Evolutionary conservation across 2,113 vertebrate genomes (phyloP).

Genomic region (Phainopepla nitens): DNA sequence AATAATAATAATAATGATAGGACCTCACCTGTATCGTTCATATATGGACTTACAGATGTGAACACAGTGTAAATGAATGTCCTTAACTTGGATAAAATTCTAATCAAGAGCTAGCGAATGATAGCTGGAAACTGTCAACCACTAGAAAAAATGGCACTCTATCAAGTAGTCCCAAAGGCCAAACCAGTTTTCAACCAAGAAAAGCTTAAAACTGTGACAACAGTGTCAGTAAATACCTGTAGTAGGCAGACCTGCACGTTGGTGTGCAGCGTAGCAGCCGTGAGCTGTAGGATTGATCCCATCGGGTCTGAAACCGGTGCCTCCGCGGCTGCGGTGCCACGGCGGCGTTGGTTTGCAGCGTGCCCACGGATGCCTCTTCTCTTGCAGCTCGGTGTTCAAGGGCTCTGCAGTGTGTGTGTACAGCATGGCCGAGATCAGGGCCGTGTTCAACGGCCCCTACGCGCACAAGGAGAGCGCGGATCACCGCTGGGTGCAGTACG

Average conservation of each 20-base stretch:
- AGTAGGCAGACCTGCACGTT: neutral
- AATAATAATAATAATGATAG: neutral
- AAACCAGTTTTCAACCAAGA: rapidly evolving
- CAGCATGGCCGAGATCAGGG: slow-evolving; percentile 92
- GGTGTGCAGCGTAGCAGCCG: rapidly evolving
- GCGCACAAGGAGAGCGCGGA: slow-evolving; percentile 95
- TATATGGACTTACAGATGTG: neutral
- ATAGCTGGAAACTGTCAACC: neutral
- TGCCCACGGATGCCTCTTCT: neutral
- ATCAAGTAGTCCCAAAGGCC: neutral
- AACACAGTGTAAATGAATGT: neutral
- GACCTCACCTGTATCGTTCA: neutral
- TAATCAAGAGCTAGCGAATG: neutral
- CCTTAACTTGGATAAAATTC: neutral
- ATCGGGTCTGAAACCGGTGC: too few species aligned
- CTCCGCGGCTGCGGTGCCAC: neutral
- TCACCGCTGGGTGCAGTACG: slow-evolving; percentile 94
- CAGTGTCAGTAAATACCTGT: neutral
- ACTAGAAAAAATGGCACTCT: neutral
- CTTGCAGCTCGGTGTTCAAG: slow-evolving; percentile 90
- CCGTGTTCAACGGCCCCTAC: slow-evolving; percentile 92
- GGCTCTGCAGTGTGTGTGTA: slow-evolving; percentile 98
- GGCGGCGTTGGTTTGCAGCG: neutral
- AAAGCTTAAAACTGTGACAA: neutral
- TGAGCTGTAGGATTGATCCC: neutral